phyloP scores from a whole-genome alignment of 2,113 vertebrate genomes.

The Antechinus stuartii region DNA sequence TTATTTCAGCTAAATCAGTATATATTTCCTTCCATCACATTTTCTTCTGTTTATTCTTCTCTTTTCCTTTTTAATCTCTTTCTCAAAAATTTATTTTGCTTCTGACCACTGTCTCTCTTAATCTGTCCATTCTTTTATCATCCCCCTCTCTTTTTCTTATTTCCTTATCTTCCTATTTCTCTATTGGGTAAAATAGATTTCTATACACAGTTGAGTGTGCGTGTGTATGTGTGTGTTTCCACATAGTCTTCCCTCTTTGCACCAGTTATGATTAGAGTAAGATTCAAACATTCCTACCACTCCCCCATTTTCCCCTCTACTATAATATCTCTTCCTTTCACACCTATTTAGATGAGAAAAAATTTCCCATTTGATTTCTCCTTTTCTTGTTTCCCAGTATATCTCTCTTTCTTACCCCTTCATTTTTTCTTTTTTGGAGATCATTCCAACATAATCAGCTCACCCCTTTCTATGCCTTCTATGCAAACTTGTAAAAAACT shows the following conservation, averaged over 20 bases:
- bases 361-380: not conserved
- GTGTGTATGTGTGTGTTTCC: not conserved
- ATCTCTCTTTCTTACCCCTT: not conserved
- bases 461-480: not conserved
- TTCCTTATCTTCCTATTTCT: not conserved
- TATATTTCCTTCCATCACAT: not conserved
- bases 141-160: not conserved
- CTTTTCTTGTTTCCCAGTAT: not conserved
- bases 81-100: not conserved
- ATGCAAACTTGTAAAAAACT: not conserved
- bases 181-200: not conserved
- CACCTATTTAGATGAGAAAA: not conserved
- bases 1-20: not conserved
- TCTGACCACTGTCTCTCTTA: not conserved
- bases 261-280: not conserved
- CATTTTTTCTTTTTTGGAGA: not conserved
- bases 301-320: not conserved
- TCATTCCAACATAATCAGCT: not conserved
- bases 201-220: not conserved
- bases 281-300: not conserved
- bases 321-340: not conserved
- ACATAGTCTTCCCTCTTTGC: not conserved
- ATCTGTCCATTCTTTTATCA: not conserved
- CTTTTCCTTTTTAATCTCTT: not conserved
- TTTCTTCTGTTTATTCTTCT: not conserved